Evolutionary conservation across 2,113 vertebrate genomes (phyloP).

Genomic region (Lamprologus tigripictilis): DNA sequence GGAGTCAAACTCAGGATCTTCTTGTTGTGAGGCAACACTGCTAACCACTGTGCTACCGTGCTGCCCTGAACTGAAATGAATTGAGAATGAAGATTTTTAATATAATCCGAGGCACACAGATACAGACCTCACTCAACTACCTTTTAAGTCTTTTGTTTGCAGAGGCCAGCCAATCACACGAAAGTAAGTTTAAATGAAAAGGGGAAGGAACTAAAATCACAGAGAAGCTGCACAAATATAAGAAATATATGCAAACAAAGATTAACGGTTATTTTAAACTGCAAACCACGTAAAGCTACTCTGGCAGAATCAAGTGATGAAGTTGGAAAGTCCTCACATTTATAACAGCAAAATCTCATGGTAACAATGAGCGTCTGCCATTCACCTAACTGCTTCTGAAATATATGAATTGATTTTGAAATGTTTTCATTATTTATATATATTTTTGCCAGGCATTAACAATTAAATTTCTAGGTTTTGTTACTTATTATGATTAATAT

Average conservation of each 20-base stretch:
- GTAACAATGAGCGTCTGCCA: background rate
- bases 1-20: background rate
- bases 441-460: background rate
- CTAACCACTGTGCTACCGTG: background rate
- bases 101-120: background rate
- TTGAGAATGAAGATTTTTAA: background rate
- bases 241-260: background rate
- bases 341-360: background rate
- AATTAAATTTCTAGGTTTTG: background rate
- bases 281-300: background rate
- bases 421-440: background rate
- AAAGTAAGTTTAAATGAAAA: background rate
- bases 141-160: background rate
- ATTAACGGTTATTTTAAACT: background rate
- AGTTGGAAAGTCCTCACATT: background rate
- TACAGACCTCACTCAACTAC: background rate
- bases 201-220: background rate
- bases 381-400: background rate
- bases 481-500: background rate
- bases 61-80: background rate
- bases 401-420: background rate
- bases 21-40: background rate
- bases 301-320: background rate
- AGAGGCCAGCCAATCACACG: background rate
- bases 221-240: accelerated